Evolutionary conservation across 1,140 invertebrate genomes (phyloP).

Genomic region (Sitophilus oryzae): DNA sequence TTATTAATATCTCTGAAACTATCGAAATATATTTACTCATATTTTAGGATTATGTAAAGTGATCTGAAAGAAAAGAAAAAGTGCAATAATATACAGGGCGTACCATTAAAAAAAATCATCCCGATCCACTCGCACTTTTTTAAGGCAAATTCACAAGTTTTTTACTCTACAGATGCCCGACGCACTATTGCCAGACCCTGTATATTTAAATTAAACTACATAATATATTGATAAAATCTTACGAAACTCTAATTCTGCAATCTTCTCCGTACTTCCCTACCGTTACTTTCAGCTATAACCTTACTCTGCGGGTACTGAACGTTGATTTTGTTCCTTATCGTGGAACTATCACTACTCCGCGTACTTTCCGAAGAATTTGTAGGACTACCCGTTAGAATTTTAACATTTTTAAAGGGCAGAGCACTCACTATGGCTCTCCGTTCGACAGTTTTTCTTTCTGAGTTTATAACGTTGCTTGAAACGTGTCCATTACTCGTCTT

Average conservation of each 20-base stretch:
- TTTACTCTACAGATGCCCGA: too few relatives aligned
- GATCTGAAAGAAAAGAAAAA: too few relatives aligned
- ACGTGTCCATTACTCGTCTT: background rate
- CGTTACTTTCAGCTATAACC: background rate
- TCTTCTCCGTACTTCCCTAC: background rate
- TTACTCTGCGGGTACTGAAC: constrained; percentile 30
- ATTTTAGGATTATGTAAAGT: too few relatives aligned
- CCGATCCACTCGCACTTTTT: too few relatives aligned
- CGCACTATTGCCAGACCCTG: too few relatives aligned
- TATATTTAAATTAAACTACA: too few relatives aligned
- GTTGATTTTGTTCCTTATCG: constrained; percentile 34
- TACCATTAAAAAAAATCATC: too few relatives aligned
- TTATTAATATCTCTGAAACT: too few relatives aligned
- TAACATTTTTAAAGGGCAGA: constrained; percentile 33
- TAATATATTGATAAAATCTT: too few relatives aligned
- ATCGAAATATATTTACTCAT: too few relatives aligned
- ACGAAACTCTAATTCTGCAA: background rate
- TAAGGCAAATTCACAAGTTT: too few relatives aligned
- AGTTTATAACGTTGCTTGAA: background rate
- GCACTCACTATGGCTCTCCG: constrained; percentile 13
- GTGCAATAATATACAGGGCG: too few relatives aligned
- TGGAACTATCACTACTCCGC: constrained; percentile 30
- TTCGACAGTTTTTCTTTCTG: background rate
- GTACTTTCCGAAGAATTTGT: constrained; percentile 26
- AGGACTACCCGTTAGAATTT: constrained; percentile 12